Conservation (phyloP, 2,888 invertebrate genomes). For the Halocaridina rubra region DNA sequence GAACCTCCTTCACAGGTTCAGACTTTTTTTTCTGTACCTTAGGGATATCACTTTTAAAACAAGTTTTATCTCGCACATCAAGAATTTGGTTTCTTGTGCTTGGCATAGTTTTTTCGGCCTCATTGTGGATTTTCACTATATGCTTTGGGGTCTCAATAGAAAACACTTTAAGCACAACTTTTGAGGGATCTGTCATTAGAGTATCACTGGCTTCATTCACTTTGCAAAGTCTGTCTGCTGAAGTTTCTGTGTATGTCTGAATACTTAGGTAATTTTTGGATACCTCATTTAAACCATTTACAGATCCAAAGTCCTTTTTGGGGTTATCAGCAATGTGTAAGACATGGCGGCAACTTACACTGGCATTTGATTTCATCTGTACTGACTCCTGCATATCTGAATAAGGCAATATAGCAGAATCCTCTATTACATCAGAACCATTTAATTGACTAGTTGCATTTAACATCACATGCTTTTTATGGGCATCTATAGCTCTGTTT, state of each 20-base stretch:
- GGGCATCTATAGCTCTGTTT: background rate
- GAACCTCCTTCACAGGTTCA: background rate
- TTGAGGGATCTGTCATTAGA: background rate
- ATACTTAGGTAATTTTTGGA: no score
- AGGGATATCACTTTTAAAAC: background rate
- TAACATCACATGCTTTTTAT: background rate
- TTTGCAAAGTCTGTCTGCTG: background rate
- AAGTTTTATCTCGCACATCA: background rate
- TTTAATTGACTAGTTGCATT: background rate
- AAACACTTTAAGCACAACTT: background rate
- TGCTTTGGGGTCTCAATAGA: background rate
- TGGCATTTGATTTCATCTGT: background rate
- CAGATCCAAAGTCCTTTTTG: no score
- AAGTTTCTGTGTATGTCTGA: background rate
- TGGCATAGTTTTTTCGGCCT: background rate
- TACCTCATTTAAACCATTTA: no score
- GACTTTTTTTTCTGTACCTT: background rate
- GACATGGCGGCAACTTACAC: background rate
- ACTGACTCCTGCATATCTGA: background rate
- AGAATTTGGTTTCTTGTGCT: background rate
- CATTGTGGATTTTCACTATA: background rate
- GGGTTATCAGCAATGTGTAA: background rate
- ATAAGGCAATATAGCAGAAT: no score
- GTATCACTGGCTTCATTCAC: background rate
- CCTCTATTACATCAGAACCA: background rate